These are phyloP conservation scores for Hippotragus niger DNA, from an alignment of 2,113 vertebrate species.

Conservation along the genomic window DNA sequence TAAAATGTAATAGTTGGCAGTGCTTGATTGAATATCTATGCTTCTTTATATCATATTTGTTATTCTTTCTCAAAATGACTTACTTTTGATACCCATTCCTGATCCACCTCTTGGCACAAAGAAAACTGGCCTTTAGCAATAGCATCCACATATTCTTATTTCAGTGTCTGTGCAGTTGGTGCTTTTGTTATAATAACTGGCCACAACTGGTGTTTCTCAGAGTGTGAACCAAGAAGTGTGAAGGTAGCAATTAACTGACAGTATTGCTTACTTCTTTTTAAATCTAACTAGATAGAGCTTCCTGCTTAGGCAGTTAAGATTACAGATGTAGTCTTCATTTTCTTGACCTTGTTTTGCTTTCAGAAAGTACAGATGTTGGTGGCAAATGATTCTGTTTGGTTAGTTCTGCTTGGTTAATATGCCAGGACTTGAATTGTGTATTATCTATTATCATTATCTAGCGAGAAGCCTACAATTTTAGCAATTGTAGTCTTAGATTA, in stretches of 20 bases:
- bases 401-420: not conserved
- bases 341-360: slow-evolving; percentile 42
- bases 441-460: not conserved
- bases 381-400: slow-evolving; percentile 52
- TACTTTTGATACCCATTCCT: not conserved
- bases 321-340: slow-evolving; percentile 63
- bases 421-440: not conserved
- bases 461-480: not conserved
- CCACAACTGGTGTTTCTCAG: not conserved
- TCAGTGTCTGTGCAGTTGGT: not conserved
- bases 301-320: slow-evolving; percentile 53
- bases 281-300: slow-evolving; percentile 52
- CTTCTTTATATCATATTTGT: not conserved
- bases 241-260: slow-evolving; percentile 39
- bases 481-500: not conserved
- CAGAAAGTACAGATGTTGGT: slow-evolving; percentile 51
- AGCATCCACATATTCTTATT: not conserved
- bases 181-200: not conserved
- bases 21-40: not conserved
- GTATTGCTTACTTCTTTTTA: slow-evolving; percentile 50
- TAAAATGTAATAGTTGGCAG: not conserved
- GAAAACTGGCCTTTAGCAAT: not conserved
- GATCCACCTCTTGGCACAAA: not conserved
- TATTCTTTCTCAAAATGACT: not conserved
- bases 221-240: slow-evolving; percentile 40